Evolutionary conservation across 2,888 invertebrate genomes (phyloP), one percentile per base, ranked within the genome.

Genomic region (Heteromyza rotundicornis): DNA sequence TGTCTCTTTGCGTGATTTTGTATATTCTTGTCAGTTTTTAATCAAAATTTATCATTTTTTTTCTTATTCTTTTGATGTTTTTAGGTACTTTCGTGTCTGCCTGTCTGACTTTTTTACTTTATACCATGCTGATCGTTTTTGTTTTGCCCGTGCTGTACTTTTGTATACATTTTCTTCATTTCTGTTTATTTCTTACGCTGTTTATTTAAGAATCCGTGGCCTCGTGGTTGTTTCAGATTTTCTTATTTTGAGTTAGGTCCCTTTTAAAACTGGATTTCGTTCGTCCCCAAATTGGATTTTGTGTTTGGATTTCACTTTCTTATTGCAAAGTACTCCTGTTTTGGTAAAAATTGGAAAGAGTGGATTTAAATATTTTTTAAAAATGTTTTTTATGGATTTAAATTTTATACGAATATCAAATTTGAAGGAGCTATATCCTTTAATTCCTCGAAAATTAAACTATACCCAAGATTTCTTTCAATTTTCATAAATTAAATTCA

Each of bases 201-300:
- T 55, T 49, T 53, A 59, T 60, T 16, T 54, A 62, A 58, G 35
- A 54, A 55, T 51, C 14, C 20, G n/a, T 5, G 14, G 12, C 44
- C 22, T 23, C n/a, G n/a, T n/a, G n/a, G n/a, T n/a, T 40, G 40
- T 27, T 55, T n/a, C 2, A 20, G 27, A 27, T 56, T 17, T 54
- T 24, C 14, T 56, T 23, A 20, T 22, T 64, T 70, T 71, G 63
- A 67, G 68, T 72, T 71, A 69, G 70, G 66, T 72, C 73, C 69
- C 64, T 65, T 64, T 62, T 63, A 64, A 74, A 75, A 75, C 75
- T 73, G 71, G 74, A 73, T 76, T 75, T 70, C 57, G 22, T 50
- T 24, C n/a, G n/a, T n/a, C 47, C 54, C 51, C 65, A 62, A 69
- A 68, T 67, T 67, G 63, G 57, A 68, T 69, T 67, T 69, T n/a